Conservation (phyloP, 2,797 vertebrate species). For the Labeo calbasu region DNA sequence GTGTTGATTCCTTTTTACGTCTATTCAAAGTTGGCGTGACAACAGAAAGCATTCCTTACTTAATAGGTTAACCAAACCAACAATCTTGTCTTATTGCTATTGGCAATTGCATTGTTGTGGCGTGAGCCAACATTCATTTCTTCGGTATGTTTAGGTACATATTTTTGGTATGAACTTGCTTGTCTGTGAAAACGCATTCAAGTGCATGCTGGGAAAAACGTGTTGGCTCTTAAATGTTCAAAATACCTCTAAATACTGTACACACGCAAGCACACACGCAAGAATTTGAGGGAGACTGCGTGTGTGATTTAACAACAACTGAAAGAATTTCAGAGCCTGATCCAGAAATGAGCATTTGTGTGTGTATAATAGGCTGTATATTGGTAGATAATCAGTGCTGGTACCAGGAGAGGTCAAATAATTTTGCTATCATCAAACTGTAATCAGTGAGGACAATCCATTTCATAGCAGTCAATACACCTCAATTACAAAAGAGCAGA, state of each 20-base stretch:
- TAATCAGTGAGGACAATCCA: constrained; percentile 59
- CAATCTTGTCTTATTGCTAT: constrained; percentile 41
- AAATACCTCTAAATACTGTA: not conserved
- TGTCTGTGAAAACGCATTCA: not conserved
- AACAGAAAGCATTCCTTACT: constrained; percentile 20
- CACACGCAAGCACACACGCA: not conserved
- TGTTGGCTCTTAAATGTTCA: not conserved
- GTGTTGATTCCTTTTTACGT: constrained; percentile 19
- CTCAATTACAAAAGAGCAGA: constrained; percentile 58
- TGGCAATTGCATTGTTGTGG: constrained; percentile 27
- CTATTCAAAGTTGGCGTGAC: constrained; percentile 22
- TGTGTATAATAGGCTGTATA: constrained; percentile 1
- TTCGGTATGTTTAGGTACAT: not conserved
- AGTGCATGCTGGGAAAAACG: not conserved
- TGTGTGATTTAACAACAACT: not conserved
- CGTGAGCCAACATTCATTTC: constrained; percentile 15
- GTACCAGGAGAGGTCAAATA: constrained; percentile 42
- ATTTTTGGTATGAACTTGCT: constrained; percentile 25
- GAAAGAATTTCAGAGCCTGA: not conserved
- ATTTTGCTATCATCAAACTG: constrained; percentile 43
- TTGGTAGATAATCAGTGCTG: constrained; percentile 14
- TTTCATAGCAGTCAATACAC: constrained; percentile 64
- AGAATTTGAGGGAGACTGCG: not conserved
- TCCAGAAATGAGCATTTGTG: not conserved
- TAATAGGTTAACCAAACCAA: constrained; percentile 32